Conservation (phyloP, 2,797 vertebrate genomes). For the Brachyalestes nurse region DNA sequence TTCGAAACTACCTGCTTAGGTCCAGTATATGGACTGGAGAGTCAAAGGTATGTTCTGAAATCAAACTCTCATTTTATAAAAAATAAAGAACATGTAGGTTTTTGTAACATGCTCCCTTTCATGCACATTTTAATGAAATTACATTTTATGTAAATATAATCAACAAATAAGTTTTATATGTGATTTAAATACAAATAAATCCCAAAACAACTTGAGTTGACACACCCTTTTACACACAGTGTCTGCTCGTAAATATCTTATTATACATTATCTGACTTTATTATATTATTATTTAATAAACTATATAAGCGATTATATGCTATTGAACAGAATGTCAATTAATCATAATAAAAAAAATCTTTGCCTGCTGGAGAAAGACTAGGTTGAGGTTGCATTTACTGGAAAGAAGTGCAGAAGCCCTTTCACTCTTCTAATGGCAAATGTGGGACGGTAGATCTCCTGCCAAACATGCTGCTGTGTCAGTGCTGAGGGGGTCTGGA, state of each 20-base stretch:
- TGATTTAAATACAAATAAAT: not conserved
- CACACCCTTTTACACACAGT: not conserved
- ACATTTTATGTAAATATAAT: no score
- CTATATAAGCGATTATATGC: no score
- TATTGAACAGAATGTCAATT: not conserved
- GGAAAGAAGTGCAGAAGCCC: slow-evolving; percentile 12
- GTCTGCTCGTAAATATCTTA: no score
- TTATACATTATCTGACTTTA: no score
- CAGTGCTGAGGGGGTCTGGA: slow-evolving; percentile 61
- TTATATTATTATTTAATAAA: no score
- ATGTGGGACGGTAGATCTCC: slow-evolving; percentile 1
- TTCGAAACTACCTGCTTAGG: not conserved
- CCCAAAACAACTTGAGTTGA: not conserved
- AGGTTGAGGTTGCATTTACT: not conserved
- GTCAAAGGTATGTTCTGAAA: not conserved
- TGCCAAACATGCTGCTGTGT: slow-evolving; percentile 46
- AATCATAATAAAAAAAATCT: not conserved
- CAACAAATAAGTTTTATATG: no score
- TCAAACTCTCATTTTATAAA: not conserved
- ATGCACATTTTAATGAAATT: no score
- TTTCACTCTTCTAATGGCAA: slow-evolving; percentile 30
- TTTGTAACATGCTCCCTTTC: no score
- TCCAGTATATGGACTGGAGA: not conserved
- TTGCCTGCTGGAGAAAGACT: not conserved
- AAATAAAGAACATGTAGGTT: no score